Evolutionary conservation across 2,797 vertebrate species (phyloP).

Genomic region (Galago senegalensis): DNA sequence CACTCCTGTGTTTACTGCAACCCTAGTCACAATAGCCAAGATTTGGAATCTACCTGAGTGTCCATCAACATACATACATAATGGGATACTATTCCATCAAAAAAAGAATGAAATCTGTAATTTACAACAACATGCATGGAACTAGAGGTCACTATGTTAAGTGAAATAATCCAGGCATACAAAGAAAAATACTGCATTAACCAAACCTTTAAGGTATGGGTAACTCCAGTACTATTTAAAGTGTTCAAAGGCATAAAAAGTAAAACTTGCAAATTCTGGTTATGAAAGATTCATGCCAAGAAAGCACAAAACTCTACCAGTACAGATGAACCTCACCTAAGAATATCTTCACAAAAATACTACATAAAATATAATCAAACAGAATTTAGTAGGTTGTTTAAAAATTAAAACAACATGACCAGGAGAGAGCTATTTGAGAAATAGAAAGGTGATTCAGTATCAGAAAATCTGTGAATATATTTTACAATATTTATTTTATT

Average conservation of each 20-base stretch:
- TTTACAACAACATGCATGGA: not conserved
- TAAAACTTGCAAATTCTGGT: not conserved
- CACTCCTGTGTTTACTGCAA: not conserved
- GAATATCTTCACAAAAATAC: not conserved
- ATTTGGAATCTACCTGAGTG: too few relatives aligned
- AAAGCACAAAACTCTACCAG: not conserved
- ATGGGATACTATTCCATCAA: not conserved
- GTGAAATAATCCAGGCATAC: not conserved
- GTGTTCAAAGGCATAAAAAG: not conserved
- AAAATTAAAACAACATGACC: not conserved
- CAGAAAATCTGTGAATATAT: not conserved
- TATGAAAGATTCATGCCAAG: not conserved
- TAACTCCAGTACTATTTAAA: not conserved
- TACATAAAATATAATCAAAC: not conserved
- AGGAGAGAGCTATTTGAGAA: not conserved
- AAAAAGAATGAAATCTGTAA: not conserved
- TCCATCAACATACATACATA: not conserved
- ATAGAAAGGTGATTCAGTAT: not conserved
- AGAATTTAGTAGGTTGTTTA: not conserved
- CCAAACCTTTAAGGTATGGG: not conserved
- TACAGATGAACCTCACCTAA: not conserved
- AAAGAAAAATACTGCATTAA: not conserved
- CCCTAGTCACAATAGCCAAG: not conserved
- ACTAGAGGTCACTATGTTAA: not conserved
- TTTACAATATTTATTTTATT: not conserved